Evolutionary conservation across 2,797 vertebrate genomes (phyloP), one percentile per base, ranked within the genome.

Genomic region (Myiotriccus ornatus): DNA sequence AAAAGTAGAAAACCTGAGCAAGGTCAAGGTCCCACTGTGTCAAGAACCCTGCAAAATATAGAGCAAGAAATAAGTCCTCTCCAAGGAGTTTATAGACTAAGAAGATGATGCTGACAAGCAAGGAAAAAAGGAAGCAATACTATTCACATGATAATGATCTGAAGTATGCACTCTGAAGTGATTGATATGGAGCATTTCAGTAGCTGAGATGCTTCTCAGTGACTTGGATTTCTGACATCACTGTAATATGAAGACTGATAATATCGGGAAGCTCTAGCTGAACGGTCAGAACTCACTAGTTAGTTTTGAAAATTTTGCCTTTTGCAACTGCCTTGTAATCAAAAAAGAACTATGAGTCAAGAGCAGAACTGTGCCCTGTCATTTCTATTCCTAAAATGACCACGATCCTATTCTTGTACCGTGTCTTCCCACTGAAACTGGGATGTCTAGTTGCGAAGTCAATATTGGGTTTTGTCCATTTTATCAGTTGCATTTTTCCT

Each of bases 171-270:
- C 21, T 92, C 71, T 87, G 16, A 6, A 69, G 41, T 65, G 76
- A 84, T 46, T 81, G 82, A 88, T 93, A 84, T 16, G 34, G 64
- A 87, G 28, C 46, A 50, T 74, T 89, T 88, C 57, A 69, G 87
- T 59, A 78, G 76, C 83, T 89, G 84, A 91, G 87, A 63, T 65
- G 59, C 19, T 87, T 96, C 85, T 86, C 32, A 78, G 59, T 46
- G 62, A 47, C 53, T 74, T 78, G n/a, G 10, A 55, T 90, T 93
- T 92, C 86, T 90, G 70, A 84, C 67, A 87, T 94, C 68, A 59
- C 32, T 70, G 92, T 74, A 89, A 93, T 67, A 76, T 53, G 64
- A 93, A 69, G 22, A 81, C 49, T 82, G 90, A 94, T 86, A 73
- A 43, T 43, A 90, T 89, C 86, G 74, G 46, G 41, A 90, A 95